Evolutionary conservation across 1,140 invertebrate species (phyloP), one percentile per base, ranked within the genome.

Genomic region (Ceratina japonica): DNA sequence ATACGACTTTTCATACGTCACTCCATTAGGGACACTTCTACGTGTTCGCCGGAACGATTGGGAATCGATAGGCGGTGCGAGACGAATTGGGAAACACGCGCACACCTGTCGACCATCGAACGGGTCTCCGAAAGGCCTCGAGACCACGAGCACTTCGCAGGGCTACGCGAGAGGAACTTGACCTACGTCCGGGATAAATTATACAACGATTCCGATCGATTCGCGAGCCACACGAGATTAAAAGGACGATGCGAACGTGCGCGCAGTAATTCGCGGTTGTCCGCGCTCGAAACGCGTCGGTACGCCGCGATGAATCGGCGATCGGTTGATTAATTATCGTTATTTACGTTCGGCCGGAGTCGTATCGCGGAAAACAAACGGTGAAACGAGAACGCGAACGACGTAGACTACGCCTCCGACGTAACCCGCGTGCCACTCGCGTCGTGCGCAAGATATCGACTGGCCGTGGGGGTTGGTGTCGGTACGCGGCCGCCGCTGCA

Each of bases 391-490:
- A 24, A 22, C 4, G 10, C 54, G 24, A 24, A 56, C 2, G 68
- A 58, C 79, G 62, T 54, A 63, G 62, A 75, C 82, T 83, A 65
- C 68, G 75, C 75, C 81, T 77, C 66, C 63, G 73, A 68, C 31
- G n/a, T 37, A 13, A 52, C 54, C 24, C 59, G 56, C 75, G 68
- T 44, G 1, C 44, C 31, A 56, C 75, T 64, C 75, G 59, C 75
- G 49, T 12, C 59, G 75, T 54, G 69, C 78, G 83, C 82, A 72
- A 78, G 85, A 87, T 91, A 91, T 91, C 86, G 90, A 91, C 90
- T 90, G 86, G 87, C 87, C 37, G 37, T 82, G 83, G 66, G 89
- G 88, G 86, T 89, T 87, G 87, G 78, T 84, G 86, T 89, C 86
- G 87, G 78, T 84, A 77, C 81, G 73, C 80, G 87, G 69, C 74